These are phyloP conservation scores for Melipona quadrifasciata DNA, from an alignment of 1,140 invertebrate species.

Conservation along the genomic window DNA sequence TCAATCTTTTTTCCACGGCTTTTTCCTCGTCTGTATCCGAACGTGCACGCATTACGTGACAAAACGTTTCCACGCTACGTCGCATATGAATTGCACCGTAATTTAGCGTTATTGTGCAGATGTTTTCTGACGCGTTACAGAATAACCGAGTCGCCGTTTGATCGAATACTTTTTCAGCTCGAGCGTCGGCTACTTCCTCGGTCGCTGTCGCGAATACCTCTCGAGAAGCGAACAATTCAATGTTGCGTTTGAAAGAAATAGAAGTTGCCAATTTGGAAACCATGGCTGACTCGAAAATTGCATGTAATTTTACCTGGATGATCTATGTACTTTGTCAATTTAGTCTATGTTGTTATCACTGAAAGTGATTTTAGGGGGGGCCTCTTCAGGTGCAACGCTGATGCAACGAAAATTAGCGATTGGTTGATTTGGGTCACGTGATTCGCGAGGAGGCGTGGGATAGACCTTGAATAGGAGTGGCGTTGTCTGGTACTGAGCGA, in stretches of 20 bases:
- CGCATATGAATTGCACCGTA: not conserved
- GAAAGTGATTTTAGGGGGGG: no score
- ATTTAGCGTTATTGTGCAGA: not conserved
- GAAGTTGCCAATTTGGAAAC: not conserved
- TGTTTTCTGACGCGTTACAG: not conserved
- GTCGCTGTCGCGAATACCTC: not conserved
- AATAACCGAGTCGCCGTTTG: not conserved
- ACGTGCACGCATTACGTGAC: not conserved
- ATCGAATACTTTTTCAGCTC: not conserved
- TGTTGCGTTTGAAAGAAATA: not conserved
- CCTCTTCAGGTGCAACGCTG: no score
- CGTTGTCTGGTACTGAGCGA: no score
- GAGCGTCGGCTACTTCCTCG: not conserved
- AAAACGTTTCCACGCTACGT: not conserved
- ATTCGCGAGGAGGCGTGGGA: no score
- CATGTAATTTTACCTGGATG: no score
- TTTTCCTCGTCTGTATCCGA: not conserved
- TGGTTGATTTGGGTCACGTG: no score
- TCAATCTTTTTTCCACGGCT: conserved; percentile 18
- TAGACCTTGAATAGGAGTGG: no score
- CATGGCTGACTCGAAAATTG: not conserved
- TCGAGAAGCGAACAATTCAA: not conserved
- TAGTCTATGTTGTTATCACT: no score
- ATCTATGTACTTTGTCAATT: no score
- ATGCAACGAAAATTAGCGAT: no score